Conservation (phyloP, 2,797 vertebrate species). For the Microcaecilia unicolor region DNA sequence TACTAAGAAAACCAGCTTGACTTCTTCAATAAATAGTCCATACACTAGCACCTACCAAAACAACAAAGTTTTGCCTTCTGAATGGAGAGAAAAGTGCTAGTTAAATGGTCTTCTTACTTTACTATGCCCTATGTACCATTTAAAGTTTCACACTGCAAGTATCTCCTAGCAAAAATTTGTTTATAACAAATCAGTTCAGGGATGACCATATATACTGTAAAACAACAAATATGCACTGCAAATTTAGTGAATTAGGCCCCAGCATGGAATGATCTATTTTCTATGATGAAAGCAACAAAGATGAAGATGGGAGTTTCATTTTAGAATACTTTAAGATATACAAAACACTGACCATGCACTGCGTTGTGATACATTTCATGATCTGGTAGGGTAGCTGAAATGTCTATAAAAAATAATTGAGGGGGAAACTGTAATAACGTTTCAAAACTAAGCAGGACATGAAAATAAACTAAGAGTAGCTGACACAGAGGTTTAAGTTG, state of each 20-base stretch:
- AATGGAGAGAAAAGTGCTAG: too few relatives aligned
- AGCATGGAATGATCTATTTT: slow-evolving; percentile 9
- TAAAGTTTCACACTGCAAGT: neutral
- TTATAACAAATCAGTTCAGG: slow-evolving; percentile 2
- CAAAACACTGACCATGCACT: slow-evolving; percentile 64
- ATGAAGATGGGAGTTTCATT: too few relatives aligned
- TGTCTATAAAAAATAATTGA: slow-evolving; percentile 73
- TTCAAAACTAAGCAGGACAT: slow-evolving; percentile 22
- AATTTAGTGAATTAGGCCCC: slow-evolving; percentile 58
- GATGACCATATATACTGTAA: slow-evolving; percentile 3
- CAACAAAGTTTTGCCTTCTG: too few relatives aligned
- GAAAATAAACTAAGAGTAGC: slow-evolving; percentile 41
- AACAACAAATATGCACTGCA: too few relatives aligned
- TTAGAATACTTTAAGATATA: slow-evolving; percentile 28
- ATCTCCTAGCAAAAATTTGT: neutral
- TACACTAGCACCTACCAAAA: too few relatives aligned
- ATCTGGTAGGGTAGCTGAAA: slow-evolving; percentile 76
- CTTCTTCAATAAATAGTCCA: too few relatives aligned
- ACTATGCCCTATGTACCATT: too few relatives aligned
- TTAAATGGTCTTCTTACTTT: too few relatives aligned
- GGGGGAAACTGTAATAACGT: slow-evolving; percentile 46
- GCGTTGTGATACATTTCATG: slow-evolving; percentile 72
- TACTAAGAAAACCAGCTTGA: too few relatives aligned
- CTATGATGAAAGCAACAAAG: too few relatives aligned
- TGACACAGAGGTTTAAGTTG: slow-evolving; percentile 43